A percentile compares a stretch with the other conserved stretches of the same genome.
Evolutionary conservation across 2,888 invertebrate species (phyloP).

Genomic region (Eristalis tenax): DNA sequence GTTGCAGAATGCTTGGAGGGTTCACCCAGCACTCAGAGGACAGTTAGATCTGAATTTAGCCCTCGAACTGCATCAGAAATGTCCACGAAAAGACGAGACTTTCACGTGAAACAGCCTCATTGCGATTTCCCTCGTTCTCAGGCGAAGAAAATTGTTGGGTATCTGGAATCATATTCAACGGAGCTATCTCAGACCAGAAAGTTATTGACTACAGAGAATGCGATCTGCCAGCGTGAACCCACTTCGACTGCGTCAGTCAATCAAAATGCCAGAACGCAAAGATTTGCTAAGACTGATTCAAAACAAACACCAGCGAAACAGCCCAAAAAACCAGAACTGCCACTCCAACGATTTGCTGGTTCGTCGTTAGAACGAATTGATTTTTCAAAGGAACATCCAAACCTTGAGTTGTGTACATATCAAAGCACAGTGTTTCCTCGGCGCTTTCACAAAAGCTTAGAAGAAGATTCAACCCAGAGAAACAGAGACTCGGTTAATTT

Average conservation of each 20-base stretch:
- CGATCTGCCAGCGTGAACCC: no score
- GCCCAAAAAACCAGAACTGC: not conserved
- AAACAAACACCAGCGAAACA: not conserved
- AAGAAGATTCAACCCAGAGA: not conserved
- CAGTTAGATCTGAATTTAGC: not conserved
- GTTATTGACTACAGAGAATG: no score
- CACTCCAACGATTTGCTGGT: slow-evolving; percentile 45
- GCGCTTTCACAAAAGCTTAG: not conserved
- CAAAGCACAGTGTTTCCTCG: slow-evolving; percentile 43
- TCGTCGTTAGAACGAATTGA: not conserved
- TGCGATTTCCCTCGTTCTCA: no score
- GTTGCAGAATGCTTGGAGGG: not conserved
- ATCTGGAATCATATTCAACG: no score
- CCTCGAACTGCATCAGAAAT: not conserved
- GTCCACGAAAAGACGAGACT: not conserved
- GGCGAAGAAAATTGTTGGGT: no score
- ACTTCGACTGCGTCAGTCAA: no score
- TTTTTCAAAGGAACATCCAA: slow-evolving; percentile 45
- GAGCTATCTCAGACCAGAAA: no score
- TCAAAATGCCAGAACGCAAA: no score
- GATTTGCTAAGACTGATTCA: not conserved
- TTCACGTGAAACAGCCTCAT: no score
- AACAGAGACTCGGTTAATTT: slow-evolving; percentile 1
- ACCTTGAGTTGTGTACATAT: slow-evolving; percentile 20
- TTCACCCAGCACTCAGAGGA: not conserved